Evolutionary conservation across 35 echinoderm and acorn worm genomes (phyloP).

Genomic region (Acanthaster planci): DNA sequence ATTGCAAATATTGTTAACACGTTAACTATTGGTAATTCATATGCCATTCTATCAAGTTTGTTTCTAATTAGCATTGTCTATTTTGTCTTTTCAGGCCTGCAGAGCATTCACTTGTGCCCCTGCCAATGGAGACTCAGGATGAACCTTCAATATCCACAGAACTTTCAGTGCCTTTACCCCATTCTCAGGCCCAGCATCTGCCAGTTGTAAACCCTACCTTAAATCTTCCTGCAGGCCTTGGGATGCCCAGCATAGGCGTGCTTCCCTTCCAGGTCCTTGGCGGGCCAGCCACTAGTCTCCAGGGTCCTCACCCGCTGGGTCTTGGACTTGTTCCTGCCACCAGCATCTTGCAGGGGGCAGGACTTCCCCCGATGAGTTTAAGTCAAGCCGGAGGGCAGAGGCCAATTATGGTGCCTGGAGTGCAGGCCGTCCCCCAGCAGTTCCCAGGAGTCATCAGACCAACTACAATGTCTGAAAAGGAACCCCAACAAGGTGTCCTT

Average conservation of each 20-base stretch:
- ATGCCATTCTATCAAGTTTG: too few relatives aligned
- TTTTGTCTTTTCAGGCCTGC: too few relatives aligned
- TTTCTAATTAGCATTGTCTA: too few relatives aligned
- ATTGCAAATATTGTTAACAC: too few relatives aligned
- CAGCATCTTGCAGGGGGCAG: background rate
- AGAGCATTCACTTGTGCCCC: too few relatives aligned
- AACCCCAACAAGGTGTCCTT: background rate
- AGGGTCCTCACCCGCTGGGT: too few relatives aligned
- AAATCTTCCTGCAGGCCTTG: background rate
- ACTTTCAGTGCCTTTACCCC: background rate
- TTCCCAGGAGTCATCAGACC: background rate
- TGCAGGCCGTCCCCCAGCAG: conserved; percentile 17
- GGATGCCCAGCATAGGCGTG: background rate
- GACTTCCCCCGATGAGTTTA: background rate
- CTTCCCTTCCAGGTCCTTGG: conserved; percentile 6
- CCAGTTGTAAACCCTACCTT: background rate
- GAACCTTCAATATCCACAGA: background rate
- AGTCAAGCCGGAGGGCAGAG: background rate
- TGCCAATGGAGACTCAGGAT: too few relatives aligned
- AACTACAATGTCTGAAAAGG: too few relatives aligned
- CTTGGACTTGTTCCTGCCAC: background rate
- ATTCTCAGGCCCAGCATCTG: background rate
- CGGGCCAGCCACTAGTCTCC: background rate
- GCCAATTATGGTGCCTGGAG: background rate
- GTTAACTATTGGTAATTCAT: too few relatives aligned